These are phyloP conservation scores for Crossoptilon crossoptilon DNA, from an alignment of 2,797 vertebrate species.

Conservation along the genomic window DNA sequence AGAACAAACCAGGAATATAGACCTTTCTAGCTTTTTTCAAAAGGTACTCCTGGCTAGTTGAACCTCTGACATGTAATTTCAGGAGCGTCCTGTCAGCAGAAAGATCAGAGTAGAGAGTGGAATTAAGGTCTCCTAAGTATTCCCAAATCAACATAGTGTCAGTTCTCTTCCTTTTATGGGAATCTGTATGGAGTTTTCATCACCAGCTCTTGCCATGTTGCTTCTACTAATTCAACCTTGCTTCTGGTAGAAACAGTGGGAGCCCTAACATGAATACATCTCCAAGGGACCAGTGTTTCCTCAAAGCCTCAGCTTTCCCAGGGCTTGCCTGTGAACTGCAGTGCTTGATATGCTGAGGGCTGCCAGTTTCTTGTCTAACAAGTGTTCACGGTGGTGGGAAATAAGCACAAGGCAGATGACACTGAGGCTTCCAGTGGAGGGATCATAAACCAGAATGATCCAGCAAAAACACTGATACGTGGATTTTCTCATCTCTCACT, in stretches of 20 bases:
- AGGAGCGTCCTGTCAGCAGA: not conserved
- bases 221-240: not conserved
- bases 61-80: not conserved
- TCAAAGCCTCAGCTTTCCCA: not conserved
- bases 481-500: slow-evolving; percentile 9
- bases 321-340: not conserved
- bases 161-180: not conserved
- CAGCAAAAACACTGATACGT: not conserved
- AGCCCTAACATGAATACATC: not conserved
- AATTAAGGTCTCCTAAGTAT: not conserved
- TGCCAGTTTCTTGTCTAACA: not conserved
- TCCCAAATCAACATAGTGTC: not conserved
- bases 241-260: not conserved
- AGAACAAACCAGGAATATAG: not conserved
- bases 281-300: not conserved
- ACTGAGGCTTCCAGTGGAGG: not conserved
- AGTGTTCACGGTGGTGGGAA: not conserved
- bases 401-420: not conserved
- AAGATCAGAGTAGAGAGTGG: not conserved
- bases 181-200: not conserved
- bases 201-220: not conserved
- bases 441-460: not conserved
- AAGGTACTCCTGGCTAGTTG: not conserved
- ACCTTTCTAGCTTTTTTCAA: slow-evolving; percentile 4
- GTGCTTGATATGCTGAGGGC: not conserved